Evolutionary conservation across 2,797 vertebrate genomes (phyloP).

Genomic region (Platyrinchus mystaceus): DNA sequence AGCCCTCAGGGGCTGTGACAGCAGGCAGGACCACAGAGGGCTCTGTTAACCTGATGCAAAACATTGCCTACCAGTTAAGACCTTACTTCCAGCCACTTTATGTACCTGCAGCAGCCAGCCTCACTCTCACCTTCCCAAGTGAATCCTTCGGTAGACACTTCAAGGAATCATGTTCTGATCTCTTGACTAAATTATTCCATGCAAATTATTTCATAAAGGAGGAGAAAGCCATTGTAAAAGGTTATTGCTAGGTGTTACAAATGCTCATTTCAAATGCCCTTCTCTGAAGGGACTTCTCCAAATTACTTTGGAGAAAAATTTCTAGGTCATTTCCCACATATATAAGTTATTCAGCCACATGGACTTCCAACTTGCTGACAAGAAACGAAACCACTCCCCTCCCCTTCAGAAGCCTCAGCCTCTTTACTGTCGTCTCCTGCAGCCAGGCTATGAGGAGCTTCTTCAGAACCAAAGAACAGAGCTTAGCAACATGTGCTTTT

Average conservation of each 20-base stretch:
- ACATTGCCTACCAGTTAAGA: background rate
- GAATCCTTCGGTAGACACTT: background rate
- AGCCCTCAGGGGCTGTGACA: rapidly evolving
- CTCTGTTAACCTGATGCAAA: background rate
- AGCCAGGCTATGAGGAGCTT: background rate
- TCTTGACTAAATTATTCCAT: background rate
- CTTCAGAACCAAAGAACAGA: background rate
- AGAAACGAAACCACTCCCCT: background rate
- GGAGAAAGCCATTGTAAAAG: rapidly evolving
- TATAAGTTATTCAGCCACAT: background rate
- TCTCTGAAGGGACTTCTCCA: background rate
- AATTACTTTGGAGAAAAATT: background rate
- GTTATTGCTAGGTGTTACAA: background rate
- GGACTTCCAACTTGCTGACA: background rate
- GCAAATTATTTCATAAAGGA: background rate
- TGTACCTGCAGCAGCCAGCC: background rate
- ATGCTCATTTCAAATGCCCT: background rate
- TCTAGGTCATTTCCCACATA: background rate
- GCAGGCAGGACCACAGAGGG: background rate
- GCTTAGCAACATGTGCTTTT: background rate
- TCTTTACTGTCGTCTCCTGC: background rate
- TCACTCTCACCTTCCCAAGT: background rate
- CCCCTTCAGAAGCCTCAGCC: background rate
- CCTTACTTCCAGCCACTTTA: background rate
- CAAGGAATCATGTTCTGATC: background rate